Evolutionary conservation across 2,113 vertebrate genomes (phyloP).

Genomic region (Monarcha castaneiventris): DNA sequence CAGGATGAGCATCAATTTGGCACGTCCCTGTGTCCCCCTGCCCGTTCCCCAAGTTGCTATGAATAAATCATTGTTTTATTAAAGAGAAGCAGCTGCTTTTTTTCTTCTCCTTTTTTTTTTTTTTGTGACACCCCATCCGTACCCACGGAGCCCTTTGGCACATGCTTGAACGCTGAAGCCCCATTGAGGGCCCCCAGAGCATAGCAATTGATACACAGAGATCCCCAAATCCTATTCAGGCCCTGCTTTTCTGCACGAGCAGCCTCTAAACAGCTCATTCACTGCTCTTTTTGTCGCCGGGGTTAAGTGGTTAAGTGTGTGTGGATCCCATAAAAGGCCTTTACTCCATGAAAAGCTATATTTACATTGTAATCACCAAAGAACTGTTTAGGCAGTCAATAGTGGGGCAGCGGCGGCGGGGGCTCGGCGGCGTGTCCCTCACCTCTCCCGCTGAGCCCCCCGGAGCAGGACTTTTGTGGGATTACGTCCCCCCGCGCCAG

Average conservation of each 20-base stretch:
- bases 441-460: slow-evolving; percentile 12
- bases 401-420: not conserved
- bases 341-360: slow-evolving; percentile 76
- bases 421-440: not conserved
- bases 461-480: slow-evolving; percentile 49
- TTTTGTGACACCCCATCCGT: not conserved
- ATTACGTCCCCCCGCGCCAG: slow-evolving; percentile 64
- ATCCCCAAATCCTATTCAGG: slow-evolving; percentile 78
- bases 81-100: slow-evolving; percentile 80
- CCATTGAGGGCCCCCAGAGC: slow-evolving; percentile 71
- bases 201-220: slow-evolving; percentile 78
- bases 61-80: slow-evolving; percentile 83
- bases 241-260: slow-evolving; percentile 73
- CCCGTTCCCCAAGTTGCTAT: slow-evolving; percentile 53
- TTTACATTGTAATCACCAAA: slow-evolving; percentile 75
- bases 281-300: slow-evolving; percentile 75
- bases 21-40: not conserved
- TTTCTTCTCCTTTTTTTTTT: not conserved
- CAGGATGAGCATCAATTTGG: not conserved
- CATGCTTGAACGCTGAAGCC: slow-evolving; percentile 71
- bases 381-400: slow-evolving; percentile 69
- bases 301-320: slow-evolving; percentile 84
- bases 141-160: slow-evolving; percentile 66
- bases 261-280: slow-evolving; percentile 72
- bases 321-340: slow-evolving; percentile 70